Percentiles rank a stretch among this genome's conserved stretches.
These are phyloP conservation scores for Xiphophorus maculatus DNA, from an alignment of 2,113 vertebrate genomes.

Conservation along the genomic window DNA sequence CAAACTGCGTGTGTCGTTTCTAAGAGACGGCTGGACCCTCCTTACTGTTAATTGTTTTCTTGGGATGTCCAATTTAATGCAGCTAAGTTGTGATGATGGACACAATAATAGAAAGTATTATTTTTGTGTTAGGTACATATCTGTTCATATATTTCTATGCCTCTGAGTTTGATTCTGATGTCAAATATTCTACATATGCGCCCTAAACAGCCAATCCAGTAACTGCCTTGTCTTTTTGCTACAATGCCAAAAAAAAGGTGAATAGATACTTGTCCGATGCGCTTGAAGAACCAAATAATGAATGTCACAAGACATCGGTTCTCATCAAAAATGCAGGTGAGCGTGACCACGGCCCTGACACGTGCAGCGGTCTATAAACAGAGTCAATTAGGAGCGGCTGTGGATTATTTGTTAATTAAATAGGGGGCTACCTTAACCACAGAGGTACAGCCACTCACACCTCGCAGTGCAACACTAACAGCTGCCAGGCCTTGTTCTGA, in stretches of 20 bases:
- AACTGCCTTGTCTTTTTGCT: background rate
- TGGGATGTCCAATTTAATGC: conserved; percentile 7
- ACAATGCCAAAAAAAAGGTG: background rate
- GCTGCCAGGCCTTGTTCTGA: conserved; percentile 80
- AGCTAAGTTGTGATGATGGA: background rate
- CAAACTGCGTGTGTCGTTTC: background rate
- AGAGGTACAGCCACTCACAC: conserved; percentile 73
- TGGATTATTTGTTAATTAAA: conserved; percentile 86
- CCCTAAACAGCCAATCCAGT: background rate
- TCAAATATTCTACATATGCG: too few relatives aligned
- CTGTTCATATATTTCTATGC: too few relatives aligned
- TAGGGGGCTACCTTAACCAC: conserved; percentile 73
- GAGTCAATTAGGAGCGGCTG: conserved; percentile 79
- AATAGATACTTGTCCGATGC: background rate
- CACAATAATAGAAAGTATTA: background rate
- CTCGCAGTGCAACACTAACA: conserved; percentile 78
- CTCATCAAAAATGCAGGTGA: conserved; percentile 58
- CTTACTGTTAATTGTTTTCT: conserved; percentile 5
- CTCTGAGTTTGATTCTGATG: too few relatives aligned
- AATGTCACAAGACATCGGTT: conserved; percentile 28
- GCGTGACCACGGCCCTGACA: conserved; percentile 62
- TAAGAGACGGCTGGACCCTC: conserved; percentile 7
- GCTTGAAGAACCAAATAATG: conserved; percentile 35
- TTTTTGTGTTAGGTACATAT: background rate
- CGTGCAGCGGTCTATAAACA: conserved; percentile 58